phyloP scores from a whole-genome alignment of 2,888 invertebrate genomes.

The Perithous albicinctus region DNA sequence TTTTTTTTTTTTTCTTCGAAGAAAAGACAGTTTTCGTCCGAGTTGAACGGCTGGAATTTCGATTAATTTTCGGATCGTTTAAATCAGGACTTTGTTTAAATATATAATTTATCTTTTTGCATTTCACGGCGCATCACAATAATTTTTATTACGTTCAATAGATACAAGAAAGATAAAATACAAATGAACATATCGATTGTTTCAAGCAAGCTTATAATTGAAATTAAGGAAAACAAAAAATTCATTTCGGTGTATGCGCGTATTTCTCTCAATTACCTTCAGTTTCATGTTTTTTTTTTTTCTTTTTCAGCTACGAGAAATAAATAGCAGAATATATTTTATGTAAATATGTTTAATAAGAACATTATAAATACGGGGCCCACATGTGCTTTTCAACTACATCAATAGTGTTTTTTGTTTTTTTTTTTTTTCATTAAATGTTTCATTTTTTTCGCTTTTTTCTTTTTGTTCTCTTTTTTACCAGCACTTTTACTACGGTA shows the following conservation, averaged over 20 bases:
- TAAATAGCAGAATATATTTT: slow-evolving; percentile 82
- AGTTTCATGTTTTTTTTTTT: slow-evolving; percentile 54
- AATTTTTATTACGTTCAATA: slow-evolving; percentile 52
- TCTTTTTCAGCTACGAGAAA: slow-evolving; percentile 79
- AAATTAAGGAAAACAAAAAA: slow-evolving; percentile 37
- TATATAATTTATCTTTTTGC: slow-evolving; percentile 27
- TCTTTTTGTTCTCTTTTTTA: slow-evolving; percentile 62
- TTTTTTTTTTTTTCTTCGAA: slow-evolving; percentile 59
- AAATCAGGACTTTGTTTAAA: slow-evolving; percentile 32
- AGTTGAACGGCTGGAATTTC: slow-evolving; percentile 38
- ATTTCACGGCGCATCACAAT: slow-evolving; percentile 60
- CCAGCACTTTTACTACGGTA: slow-evolving; percentile 67
- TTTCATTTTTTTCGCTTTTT: slow-evolving; percentile 72
- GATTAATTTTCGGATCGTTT: slow-evolving; percentile 26
- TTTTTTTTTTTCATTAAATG: slow-evolving; percentile 70
- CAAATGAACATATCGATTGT: slow-evolving; percentile 62
- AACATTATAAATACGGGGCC: slow-evolving; percentile 83
- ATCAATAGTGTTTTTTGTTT: slow-evolving; percentile 77
- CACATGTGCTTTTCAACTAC: slow-evolving; percentile 80
- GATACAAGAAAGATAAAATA: slow-evolving; percentile 61
- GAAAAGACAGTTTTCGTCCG: slow-evolving; percentile 29
- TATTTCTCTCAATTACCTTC: slow-evolving; percentile 65
- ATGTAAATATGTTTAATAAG: slow-evolving; percentile 80
- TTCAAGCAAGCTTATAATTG: slow-evolving; percentile 60
- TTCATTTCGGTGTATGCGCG: slow-evolving; percentile 69